Conservation (phyloP, 2,888 invertebrate species). For the Nymphalis polychloros region DNA sequence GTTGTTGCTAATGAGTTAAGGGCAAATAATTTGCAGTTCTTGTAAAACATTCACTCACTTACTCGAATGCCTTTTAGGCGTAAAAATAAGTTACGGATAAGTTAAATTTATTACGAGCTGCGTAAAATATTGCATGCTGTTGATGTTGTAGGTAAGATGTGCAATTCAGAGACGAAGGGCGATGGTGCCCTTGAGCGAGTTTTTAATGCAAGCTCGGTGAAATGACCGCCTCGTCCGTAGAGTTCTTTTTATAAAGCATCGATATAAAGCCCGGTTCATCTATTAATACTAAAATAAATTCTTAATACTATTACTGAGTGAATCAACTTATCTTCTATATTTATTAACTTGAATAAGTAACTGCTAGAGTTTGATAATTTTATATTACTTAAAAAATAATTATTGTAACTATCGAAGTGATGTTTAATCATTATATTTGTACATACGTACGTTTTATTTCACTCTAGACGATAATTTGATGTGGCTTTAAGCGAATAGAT, state of each 20-base stretch:
- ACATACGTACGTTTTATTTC: neutral
- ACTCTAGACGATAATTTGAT: neutral
- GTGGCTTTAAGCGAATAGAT: too few species aligned
- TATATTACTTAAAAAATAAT: neutral
- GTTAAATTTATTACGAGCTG: conserved; percentile 61
- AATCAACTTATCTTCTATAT: conserved; percentile 9
- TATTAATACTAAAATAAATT: conserved; percentile 30
- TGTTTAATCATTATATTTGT: neutral
- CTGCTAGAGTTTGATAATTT: neutral
- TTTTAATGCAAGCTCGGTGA: conserved; percentile 52
- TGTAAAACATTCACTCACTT: conserved; percentile 46
- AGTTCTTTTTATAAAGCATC: conserved; percentile 39
- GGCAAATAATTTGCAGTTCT: conserved; percentile 44
- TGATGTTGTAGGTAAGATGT: conserved; percentile 59
- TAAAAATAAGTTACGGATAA: conserved; percentile 55
- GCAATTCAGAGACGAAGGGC: conserved; percentile 61
- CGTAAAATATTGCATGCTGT: conserved; percentile 66
- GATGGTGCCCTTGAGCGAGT: conserved; percentile 64
- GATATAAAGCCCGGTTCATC: conserved; percentile 40
- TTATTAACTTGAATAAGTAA: conserved; percentile 1
- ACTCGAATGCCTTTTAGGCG: conserved; percentile 53
- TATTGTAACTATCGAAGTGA: neutral
- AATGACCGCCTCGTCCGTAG: conserved; percentile 38
- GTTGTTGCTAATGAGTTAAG: conserved; percentile 6
- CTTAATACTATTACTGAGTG: conserved; percentile 16